Evolutionary conservation across 2,113 vertebrate species (phyloP).

Genomic region (Tyrannus savana): DNA sequence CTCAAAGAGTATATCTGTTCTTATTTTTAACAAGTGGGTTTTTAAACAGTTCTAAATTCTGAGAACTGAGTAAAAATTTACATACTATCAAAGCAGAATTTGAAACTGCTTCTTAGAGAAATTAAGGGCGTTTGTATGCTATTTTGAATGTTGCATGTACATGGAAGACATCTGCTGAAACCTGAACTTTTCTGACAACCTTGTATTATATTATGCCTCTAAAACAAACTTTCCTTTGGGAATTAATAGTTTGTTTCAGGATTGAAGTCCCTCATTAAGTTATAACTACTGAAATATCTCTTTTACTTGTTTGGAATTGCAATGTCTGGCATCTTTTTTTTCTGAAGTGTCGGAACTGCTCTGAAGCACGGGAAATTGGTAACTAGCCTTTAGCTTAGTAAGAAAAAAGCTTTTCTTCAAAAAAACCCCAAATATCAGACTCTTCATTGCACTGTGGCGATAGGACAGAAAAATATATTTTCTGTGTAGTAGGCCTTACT

Average conservation of each 20-base stretch:
- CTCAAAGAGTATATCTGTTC: neutral
- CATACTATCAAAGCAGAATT: neutral
- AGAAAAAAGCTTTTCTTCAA: neutral
- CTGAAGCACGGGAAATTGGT: neutral
- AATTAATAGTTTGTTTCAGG: neutral
- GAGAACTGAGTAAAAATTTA: neutral
- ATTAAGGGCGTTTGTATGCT: neutral
- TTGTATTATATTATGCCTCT: neutral
- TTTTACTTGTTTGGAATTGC: neutral
- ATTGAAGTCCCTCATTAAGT: neutral
- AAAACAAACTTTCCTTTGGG: neutral
- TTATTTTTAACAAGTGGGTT: neutral
- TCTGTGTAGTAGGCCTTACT: neutral
- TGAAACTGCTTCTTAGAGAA: neutral
- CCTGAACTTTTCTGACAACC: neutral
- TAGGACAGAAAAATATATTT: neutral
- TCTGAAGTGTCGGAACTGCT: neutral
- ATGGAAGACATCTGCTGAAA: neutral
- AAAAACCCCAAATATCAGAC: neutral
- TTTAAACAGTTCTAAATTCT: neutral
- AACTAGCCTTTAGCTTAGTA: neutral
- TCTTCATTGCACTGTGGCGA: neutral
- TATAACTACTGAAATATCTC: neutral
- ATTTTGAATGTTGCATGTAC: neutral
- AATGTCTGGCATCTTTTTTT: neutral